Evolutionary conservation across 2,113 vertebrate genomes (phyloP).

Genomic region (Varanus komodoensis): DNA sequence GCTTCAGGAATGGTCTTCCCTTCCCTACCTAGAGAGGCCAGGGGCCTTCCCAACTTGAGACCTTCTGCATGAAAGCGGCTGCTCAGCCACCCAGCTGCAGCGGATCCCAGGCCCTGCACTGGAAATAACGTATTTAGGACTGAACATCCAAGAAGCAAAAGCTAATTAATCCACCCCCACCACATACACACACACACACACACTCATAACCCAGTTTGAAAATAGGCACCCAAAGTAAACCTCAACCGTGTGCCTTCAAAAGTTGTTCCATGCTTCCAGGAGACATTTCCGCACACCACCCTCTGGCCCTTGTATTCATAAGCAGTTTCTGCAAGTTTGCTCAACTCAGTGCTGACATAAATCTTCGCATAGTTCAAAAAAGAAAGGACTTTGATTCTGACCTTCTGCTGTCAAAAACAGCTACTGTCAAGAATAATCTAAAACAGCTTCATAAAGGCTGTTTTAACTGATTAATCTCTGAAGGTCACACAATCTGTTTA

Average conservation of each 20-base stretch:
- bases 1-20: no score
- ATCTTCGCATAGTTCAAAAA: constrained; percentile 82
- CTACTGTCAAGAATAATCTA: constrained; percentile 87
- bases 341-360: constrained; percentile 79
- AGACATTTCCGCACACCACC: not conserved
- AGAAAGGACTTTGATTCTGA: constrained; percentile 84
- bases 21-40: no score
- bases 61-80: no score
- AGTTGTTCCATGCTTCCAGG: constrained; percentile 65
- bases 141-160: constrained; percentile 64
- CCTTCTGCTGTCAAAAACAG: constrained; percentile 86
- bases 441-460: constrained; percentile 85
- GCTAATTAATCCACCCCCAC: constrained; percentile 22
- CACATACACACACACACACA: not conserved
- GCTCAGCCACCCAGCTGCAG: no score
- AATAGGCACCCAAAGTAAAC: constrained; percentile 20
- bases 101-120: constrained; percentile 48
- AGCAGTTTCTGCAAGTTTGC: constrained; percentile 78
- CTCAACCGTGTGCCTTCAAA: constrained; percentile 63
- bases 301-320: constrained; percentile 67
- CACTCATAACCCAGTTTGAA: constrained; percentile 22
- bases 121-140: constrained; percentile 61
- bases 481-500: constrained; percentile 85
- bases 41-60: no score
- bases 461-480: constrained; percentile 88